phyloP scores from a whole-genome alignment of 2,797 vertebrate species.

The Paguma larvata region DNA sequence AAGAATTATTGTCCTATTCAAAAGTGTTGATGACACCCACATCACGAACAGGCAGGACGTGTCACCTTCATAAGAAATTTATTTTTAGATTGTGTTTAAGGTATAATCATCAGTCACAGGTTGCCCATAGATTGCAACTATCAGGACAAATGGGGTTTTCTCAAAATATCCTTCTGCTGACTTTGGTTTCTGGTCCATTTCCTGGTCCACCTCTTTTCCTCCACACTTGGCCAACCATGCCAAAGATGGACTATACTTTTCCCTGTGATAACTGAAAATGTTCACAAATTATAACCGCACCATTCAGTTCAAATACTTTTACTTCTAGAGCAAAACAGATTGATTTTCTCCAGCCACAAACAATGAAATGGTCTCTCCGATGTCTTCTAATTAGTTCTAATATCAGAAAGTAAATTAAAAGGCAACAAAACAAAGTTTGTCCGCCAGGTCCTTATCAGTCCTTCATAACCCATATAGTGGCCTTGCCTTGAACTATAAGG shows the following conservation, averaged over 20 bases:
- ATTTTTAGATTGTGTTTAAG: slow-evolving; percentile 38
- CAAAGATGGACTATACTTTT: slow-evolving; percentile 70
- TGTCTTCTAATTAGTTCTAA: slow-evolving; percentile 85
- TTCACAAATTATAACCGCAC: slow-evolving; percentile 80
- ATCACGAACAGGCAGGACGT: background rate
- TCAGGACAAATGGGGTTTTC: slow-evolving; percentile 58
- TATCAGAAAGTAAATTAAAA: slow-evolving; percentile 85
- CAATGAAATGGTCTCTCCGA: slow-evolving; percentile 75
- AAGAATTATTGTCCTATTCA: background rate
- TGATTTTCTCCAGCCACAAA: slow-evolving; percentile 82
- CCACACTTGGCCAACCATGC: slow-evolving; percentile 81
- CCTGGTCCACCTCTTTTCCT: slow-evolving; percentile 76
- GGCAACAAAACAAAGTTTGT: slow-evolving; percentile 83
- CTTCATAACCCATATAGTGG: slow-evolving; percentile 83
- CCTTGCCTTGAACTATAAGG: slow-evolving; percentile 83
- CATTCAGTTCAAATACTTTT: slow-evolving; percentile 70
- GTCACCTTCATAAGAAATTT: slow-evolving; percentile 61
- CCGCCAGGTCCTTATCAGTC: slow-evolving; percentile 82
- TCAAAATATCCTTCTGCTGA: slow-evolving; percentile 81
- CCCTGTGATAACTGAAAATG: slow-evolving; percentile 73
- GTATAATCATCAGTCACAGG: slow-evolving; percentile 44
- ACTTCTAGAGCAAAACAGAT: slow-evolving; percentile 79
- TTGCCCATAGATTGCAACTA: slow-evolving; percentile 71
- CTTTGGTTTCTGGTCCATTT: slow-evolving; percentile 84
- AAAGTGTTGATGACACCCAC: slow-evolving; percentile 31